Evolutionary conservation across 1,140 invertebrate species (phyloP), one percentile per base, ranked within the genome.

Genomic region (Euglossa dilemma): DNA sequence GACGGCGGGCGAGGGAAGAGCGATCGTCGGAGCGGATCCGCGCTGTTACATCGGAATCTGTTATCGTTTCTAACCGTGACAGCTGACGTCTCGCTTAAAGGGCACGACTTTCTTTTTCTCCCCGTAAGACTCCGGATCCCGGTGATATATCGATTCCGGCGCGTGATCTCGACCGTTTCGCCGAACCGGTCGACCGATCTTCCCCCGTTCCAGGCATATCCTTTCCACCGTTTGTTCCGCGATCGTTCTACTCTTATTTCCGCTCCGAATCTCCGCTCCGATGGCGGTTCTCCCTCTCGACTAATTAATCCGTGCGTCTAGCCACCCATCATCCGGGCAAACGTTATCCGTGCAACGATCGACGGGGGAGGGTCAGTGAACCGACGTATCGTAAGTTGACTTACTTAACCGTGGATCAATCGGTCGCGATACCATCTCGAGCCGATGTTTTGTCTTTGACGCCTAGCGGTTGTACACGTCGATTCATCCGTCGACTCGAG

Each of bases 291-390:
- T 88, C 85, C 80, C 69, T 12, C 63, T 47, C 59, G 70, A 85
- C 83, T 88, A 88, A 88, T 88, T 88, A 84, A 88, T 88, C 36
- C 83, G 79, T 88, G 63, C 52, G 86, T 85, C 87, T 79, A 88
- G 85, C 83, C 83, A 77, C 47, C 70, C 83, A 87, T 88, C 78
- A 70, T 85, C 63, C 64, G 73, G 57, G 61, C 74, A 50, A 78
- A 36, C 54, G 71, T 88, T 88, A 88, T 87, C 70, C 63, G n/a
- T 70, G 64, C 57, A 64, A 61, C 75, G 86, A 88, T 88, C 87
- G 66, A 85, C 64, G 59, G 45, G 76, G 81, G 54, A 77, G 85
- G 87, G 84, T 80, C 86, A 70, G 63, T 86, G 80, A 28, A 84
- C 70, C 45, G 71, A 52, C 81, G 63, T 80, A 73, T 87, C 50